phyloP scores from a whole-genome alignment of 2,797 vertebrate genomes.

The Iguana delicatissima region DNA sequence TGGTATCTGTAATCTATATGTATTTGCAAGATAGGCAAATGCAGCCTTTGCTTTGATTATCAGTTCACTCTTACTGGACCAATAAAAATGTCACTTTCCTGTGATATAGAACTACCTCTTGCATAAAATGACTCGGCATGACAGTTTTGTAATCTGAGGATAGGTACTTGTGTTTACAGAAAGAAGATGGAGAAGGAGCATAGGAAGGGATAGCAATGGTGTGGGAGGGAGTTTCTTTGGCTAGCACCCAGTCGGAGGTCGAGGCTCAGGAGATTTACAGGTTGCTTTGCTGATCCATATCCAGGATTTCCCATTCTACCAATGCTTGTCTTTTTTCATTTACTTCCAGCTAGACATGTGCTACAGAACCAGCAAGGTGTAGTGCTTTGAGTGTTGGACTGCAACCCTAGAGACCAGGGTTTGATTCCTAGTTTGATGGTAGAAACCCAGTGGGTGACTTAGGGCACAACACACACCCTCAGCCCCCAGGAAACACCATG shows the following conservation, averaged over 20 bases:
- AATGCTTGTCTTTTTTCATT: background rate
- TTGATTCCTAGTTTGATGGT: too few relatives aligned
- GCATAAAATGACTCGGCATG: background rate
- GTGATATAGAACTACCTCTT: constrained; percentile 32
- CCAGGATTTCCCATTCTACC: background rate
- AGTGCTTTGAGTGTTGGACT: too few relatives aligned
- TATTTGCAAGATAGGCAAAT: constrained; percentile 29
- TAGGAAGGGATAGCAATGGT: background rate
- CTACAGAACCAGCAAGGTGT: background rate
- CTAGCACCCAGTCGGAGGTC: background rate
- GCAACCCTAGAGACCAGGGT: too few relatives aligned
- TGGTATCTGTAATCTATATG: constrained; percentile 33
- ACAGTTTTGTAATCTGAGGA: background rate
- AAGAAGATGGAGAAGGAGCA: background rate
- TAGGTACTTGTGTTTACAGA: background rate
- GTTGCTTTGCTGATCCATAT: background rate
- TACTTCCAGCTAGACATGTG: background rate
- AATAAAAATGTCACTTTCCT: constrained; percentile 23
- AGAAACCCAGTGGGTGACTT: too few relatives aligned
- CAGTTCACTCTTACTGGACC: background rate
- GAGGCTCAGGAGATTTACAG: background rate
- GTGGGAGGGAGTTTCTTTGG: background rate
- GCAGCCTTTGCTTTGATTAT: constrained; percentile 24
- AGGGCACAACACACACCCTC: too few relatives aligned
- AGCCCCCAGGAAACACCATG: too few relatives aligned